A percentile compares a stretch with the other conserved stretches of the same genome.
These are phyloP conservation scores for Brachionus paranguensis DNA, from an alignment of 1,140 invertebrate genomes.

Conservation along the genomic window DNA sequence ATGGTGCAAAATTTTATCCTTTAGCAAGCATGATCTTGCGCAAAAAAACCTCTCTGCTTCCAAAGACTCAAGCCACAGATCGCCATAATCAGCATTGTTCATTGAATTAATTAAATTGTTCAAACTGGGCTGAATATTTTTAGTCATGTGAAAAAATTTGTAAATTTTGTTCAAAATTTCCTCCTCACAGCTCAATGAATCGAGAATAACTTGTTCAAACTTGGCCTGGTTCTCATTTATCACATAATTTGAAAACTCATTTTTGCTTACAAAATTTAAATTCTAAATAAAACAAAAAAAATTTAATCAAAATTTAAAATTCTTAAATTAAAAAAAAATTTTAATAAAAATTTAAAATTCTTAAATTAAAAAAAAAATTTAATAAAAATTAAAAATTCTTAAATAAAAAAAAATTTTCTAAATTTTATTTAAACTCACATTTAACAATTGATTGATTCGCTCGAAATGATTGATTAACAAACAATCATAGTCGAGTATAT, in stretches of 20 bases:
- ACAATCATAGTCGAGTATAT: background rate
- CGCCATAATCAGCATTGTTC: background rate
- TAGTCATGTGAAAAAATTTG: background rate
- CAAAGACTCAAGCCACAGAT: background rate
- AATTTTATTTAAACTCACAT: background rate
- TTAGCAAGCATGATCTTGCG: background rate
- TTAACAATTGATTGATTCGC: background rate
- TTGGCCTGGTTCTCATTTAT: background rate
- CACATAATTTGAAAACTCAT: background rate
- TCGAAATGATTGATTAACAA: background rate
- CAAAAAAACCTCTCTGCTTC: background rate
- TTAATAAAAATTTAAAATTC: background rate
- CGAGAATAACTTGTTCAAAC: background rate
- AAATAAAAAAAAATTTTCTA: background rate
- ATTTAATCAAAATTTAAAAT: background rate
- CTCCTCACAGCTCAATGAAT: background rate
- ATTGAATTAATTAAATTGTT: background rate
- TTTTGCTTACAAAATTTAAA: constrained; percentile 18
- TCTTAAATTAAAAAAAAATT: background rate
- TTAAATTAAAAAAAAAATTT: background rate
- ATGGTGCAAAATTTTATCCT: background rate
- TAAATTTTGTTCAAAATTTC: background rate
- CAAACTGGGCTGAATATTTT: background rate
- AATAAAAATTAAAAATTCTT: background rate
- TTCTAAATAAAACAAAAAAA: background rate